phyloP scores from a whole-genome alignment of 2,888 invertebrate species.

The Drosophila kanekoi region DNA sequence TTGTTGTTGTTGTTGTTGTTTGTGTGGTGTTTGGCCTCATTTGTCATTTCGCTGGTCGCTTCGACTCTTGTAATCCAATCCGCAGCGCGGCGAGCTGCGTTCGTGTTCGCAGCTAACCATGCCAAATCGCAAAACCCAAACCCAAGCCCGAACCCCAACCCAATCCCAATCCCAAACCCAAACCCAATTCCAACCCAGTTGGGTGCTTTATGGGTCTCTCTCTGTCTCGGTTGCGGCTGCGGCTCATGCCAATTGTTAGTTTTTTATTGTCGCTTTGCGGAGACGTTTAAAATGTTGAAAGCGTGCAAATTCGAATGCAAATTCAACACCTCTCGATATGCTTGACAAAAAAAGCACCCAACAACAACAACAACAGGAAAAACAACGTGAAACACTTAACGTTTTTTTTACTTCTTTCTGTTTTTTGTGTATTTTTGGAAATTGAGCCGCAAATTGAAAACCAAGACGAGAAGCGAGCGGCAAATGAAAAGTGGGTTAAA shows the following conservation, averaged over 20 bases:
- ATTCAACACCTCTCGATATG: constrained; percentile 71
- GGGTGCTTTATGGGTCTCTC: constrained; percentile 20
- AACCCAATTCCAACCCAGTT: constrained; percentile 16
- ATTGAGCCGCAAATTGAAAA: constrained; percentile 74
- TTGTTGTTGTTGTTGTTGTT: constrained; percentile 30
- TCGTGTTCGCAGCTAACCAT: constrained; percentile 31
- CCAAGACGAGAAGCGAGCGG: constrained; percentile 68
- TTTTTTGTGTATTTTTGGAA: constrained; percentile 50
- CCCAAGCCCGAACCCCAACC: background rate
- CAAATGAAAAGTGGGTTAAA: constrained; percentile 71
- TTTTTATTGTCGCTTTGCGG: constrained; percentile 54
- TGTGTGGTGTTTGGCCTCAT: constrained; percentile 58
- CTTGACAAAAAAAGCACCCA: constrained; percentile 47
- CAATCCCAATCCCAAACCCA: constrained; percentile 1
- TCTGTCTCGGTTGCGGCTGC: constrained; percentile 53
- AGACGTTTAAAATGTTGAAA: constrained; percentile 70
- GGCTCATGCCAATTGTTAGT: constrained; percentile 74
- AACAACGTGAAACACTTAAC: constrained; percentile 50
- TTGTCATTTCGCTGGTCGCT: constrained; percentile 64
- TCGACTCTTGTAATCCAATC: constrained; percentile 66
- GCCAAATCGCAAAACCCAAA: constrained; percentile 18
- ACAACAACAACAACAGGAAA: constrained; percentile 15
- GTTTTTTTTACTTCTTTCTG: constrained; percentile 5
- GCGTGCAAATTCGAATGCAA: constrained; percentile 79
- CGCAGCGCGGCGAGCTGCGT: constrained; percentile 38